Evolutionary conservation across 1,140 invertebrate genomes (phyloP).

Genomic region (Reticulitermes speratus): DNA sequence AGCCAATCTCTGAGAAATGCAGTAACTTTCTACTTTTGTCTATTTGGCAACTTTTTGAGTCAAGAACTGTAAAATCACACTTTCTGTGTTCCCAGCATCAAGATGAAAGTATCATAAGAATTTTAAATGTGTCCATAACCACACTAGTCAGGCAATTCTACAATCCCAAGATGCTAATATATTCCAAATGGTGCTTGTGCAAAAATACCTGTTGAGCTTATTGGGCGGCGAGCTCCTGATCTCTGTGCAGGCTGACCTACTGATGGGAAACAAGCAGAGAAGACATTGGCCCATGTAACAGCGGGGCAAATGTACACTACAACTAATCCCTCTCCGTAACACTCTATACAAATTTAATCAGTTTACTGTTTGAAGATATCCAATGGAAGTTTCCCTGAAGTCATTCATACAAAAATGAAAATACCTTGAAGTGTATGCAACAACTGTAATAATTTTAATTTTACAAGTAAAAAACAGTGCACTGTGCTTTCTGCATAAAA

Average conservation of each 20-base stretch:
- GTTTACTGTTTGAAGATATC: slow-evolving; percentile 20
- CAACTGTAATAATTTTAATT: background rate
- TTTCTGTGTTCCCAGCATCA: no score
- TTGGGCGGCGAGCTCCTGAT: slow-evolving; percentile 31
- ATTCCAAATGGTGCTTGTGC: background rate
- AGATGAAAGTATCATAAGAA: no score
- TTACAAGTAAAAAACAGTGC: background rate
- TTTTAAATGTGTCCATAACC: background rate
- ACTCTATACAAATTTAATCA: background rate
- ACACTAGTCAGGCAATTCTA: background rate
- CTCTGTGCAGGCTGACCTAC: slow-evolving; percentile 33
- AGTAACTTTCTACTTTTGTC: no score
- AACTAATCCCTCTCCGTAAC: background rate
- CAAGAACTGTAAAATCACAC: no score
- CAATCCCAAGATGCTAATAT: background rate
- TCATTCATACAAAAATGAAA: background rate
- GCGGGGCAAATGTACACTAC: slow-evolving; percentile 25
- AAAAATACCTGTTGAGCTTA: slow-evolving; percentile 36
- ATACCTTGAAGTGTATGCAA: background rate
- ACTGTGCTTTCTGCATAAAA: background rate
- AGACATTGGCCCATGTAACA: slow-evolving; percentile 32
- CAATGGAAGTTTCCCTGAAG: background rate
- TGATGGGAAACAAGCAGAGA: slow-evolving; percentile 35
- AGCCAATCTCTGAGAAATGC: no score
- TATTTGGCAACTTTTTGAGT: no score